Base-by-base conservation (phyloP, 2,113 vertebrate species). In the Gobius niger region DNA sequence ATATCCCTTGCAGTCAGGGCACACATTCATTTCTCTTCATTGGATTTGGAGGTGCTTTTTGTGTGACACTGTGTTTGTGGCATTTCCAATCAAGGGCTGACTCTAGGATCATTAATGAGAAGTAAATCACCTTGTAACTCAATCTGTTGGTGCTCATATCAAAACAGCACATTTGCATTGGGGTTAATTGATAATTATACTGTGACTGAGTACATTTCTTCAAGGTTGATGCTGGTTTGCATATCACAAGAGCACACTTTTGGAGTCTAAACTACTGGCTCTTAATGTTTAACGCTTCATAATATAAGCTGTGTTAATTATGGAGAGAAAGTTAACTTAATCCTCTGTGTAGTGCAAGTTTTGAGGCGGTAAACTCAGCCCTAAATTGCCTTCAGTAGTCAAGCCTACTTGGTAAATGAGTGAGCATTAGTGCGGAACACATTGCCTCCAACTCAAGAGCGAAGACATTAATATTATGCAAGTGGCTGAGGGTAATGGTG, bases 221-320 rank as follows among this genome's bases (percentile, higher is more conserved):
- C 44, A 61, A 60, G 61, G 42, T 18, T 46, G 42, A 18, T 47
- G 44, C 9, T n/a, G 41, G 56, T 46, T 56, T 11, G 66, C 62
- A 42, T n/a, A 68, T 44, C 47, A 49, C 63, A 47, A 66, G 6
- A 42, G 52, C 15, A 15, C 51, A 19, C 44, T 10, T 16, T 44
- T 63, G 60, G 44, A 44, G 12, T 9, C 60, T 47, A 52, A 79
- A 52, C 44, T 19, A 61, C 18, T 6, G 16, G 9, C 49, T 51
- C 56, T 67, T 57, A 70, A 63, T 10, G 69, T 44, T 10, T 62
- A 63, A 57, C 62, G 63, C 44, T 73, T 68, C 11, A 52, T 14
- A 3, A 18, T 18, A 62, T 65, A 69, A 73, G 62, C 19, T 16
- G 11, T 44, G 57, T 52, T 42, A 63, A 67, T 72, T 41, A 40